Percentiles rank a stretch among this genome's conserved stretches.
Conservation (phyloP, 2,888 invertebrate genomes). For the Argyresthia goedartella region DNA sequence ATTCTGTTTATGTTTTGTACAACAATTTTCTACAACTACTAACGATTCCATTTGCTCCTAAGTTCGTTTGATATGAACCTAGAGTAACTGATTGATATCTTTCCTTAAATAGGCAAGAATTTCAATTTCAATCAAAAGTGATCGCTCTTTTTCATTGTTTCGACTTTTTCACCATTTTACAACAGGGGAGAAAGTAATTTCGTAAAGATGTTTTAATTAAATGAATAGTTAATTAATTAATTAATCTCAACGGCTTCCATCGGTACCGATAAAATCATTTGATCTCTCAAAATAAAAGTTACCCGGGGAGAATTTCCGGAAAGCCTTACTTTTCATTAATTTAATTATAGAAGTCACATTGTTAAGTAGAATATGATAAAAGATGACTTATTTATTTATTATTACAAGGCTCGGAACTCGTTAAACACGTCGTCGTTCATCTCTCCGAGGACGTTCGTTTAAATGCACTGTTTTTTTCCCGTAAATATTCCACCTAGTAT, state of each 20-base stretch:
- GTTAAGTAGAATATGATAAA: too few relatives aligned
- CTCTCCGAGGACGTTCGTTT: too few relatives aligned
- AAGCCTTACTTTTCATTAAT: background rate
- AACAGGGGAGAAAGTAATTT: constrained; percentile 7
- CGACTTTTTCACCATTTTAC: constrained; percentile 3
- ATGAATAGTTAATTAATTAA: constrained; percentile 60
- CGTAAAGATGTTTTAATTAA: constrained; percentile 44
- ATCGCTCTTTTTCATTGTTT: background rate
- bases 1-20: too few relatives aligned
- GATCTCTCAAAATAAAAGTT: constrained; percentile 37
- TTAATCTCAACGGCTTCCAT: constrained; percentile 42
- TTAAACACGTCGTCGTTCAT: too few relatives aligned
- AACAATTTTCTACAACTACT: too few relatives aligned
- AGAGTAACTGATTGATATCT: constrained; percentile 1
- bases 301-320: background rate
- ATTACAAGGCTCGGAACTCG: too few relatives aligned
- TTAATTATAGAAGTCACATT: too few relatives aligned
- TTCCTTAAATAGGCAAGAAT: background rate
- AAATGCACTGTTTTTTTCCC: too few relatives aligned
- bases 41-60: too few relatives aligned
- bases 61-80: too few relatives aligned
- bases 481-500: too few relatives aligned
- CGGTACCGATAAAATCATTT: constrained; percentile 54
- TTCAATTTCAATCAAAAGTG: background rate
- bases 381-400: too few relatives aligned